phyloP scores from a whole-genome alignment of 2,888 invertebrate genomes.

The Acanthosepion esculentum region DNA sequence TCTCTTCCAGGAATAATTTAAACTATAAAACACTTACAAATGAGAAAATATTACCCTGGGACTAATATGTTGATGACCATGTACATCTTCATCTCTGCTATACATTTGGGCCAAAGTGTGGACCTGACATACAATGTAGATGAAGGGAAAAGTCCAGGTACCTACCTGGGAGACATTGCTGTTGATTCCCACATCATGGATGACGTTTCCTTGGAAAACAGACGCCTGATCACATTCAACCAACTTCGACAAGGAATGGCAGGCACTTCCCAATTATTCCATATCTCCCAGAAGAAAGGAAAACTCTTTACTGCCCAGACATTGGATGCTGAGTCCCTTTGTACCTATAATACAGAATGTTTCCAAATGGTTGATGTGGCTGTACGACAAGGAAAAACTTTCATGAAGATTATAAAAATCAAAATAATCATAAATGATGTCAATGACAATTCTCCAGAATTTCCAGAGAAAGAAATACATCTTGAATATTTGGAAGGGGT shows the following conservation, averaged over 20 bases:
- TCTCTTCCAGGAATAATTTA: not conserved
- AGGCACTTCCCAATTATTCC: not conserved
- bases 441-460: not conserved
- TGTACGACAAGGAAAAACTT: not conserved
- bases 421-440: not conserved
- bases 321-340: not conserved
- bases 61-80: not conserved
- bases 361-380: slow-evolving; percentile 33
- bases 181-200: not conserved
- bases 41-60: too few species aligned
- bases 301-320: not conserved
- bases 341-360: slow-evolving; percentile 23
- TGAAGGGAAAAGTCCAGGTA: not conserved
- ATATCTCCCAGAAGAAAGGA: not conserved
- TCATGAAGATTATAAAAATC: slow-evolving; percentile 10
- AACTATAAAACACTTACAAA: not conserved
- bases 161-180: not conserved
- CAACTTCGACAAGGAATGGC: not conserved
- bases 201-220: not conserved
- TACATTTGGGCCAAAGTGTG: not conserved
- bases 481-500: slow-evolving; percentile 59
- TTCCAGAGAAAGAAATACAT: slow-evolving; percentile 48
- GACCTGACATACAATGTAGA: not conserved
- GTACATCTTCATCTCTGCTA: not conserved
- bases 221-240: not conserved